Percentiles rank a stretch among this genome's conserved stretches.
Evolutionary conservation across 1,140 invertebrate genomes (phyloP).

Genomic region (Scaptodrosophila lebanonensis): DNA sequence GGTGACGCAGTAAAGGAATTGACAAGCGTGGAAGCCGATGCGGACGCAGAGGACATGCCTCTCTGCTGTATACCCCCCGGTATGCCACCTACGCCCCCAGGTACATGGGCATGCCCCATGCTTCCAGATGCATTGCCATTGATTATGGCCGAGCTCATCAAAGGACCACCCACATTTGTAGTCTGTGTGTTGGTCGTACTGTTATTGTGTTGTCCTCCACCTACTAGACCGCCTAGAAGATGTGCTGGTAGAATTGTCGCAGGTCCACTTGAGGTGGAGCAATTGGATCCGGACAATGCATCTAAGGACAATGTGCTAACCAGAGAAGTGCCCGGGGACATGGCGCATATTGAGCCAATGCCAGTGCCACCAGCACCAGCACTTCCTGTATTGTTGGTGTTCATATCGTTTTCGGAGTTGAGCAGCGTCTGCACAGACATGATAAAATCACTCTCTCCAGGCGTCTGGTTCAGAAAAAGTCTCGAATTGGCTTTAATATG

Average conservation of each 20-base stretch:
- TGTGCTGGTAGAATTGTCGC: slow-evolving; percentile 39
- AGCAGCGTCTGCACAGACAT: slow-evolving; percentile 93
- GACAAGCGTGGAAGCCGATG: slow-evolving; percentile 44
- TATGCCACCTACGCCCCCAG: slow-evolving; percentile 47
- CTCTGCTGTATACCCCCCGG: slow-evolving; percentile 47
- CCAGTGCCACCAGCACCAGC: slow-evolving; percentile 14
- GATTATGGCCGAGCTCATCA: slow-evolving; percentile 82
- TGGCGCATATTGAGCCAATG: slow-evolving; percentile 46
- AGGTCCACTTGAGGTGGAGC: slow-evolving; percentile 36
- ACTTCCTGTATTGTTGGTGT: slow-evolving; percentile 74
- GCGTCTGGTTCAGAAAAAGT: slow-evolving; percentile 85
- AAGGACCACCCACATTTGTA: slow-evolving; percentile 80
- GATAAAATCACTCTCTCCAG: slow-evolving; percentile 88
- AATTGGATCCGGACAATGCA: slow-evolving; percentile 40
- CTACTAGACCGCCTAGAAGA: slow-evolving; percentile 63
- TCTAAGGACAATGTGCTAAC: slow-evolving; percentile 68
- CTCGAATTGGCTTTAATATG: slow-evolving; percentile 93
- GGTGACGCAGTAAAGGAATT: slow-evolving; percentile 63
- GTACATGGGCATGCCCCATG: too few species aligned
- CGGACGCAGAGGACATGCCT: slow-evolving; percentile 62
- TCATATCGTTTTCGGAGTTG: slow-evolving; percentile 80
- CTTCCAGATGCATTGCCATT: slow-evolving; percentile 81
- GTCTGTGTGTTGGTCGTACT: slow-evolving; percentile 54
- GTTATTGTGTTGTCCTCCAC: slow-evolving; percentile 61
- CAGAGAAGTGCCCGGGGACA: slow-evolving; percentile 63